These are phyloP conservation scores for Carcharodon carcharias DNA, from an alignment of 2,797 vertebrate genomes.

Conservation along the genomic window DNA sequence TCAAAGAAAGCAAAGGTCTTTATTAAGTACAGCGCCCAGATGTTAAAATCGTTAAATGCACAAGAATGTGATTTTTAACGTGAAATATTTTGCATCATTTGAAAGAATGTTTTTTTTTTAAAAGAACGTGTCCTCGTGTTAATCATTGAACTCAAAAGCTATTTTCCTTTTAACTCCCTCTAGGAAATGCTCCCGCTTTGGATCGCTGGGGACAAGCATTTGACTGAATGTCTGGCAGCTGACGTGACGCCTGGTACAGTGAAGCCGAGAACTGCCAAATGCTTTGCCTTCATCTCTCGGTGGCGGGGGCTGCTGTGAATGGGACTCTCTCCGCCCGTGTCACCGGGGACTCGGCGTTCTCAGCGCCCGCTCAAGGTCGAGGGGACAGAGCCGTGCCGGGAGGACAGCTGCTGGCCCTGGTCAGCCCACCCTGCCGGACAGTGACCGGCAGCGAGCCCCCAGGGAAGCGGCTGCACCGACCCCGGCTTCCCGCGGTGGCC, in stretches of 20 bases:
- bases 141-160: background rate
- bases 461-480: background rate
- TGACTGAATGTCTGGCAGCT: conserved; percentile 42
- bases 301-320: conserved; percentile 41
- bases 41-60: background rate
- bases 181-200: background rate
- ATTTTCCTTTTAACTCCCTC: no score
- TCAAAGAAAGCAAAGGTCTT: background rate
- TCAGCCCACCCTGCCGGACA: background rate
- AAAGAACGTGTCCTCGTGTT: no score
- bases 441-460: background rate
- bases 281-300: conserved; percentile 53
- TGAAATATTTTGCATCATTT: background rate
- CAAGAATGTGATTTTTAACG: background rate
- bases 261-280: conserved; percentile 47
- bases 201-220: background rate
- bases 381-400: background rate
- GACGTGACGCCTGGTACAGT: conserved; percentile 42
- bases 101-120: background rate
- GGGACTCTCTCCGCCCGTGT: conserved; percentile 20
- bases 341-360: background rate
- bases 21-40: no score
- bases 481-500: background rate
- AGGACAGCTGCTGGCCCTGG: no score
- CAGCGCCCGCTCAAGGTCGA: background rate